A percentile compares a stretch with the other conserved stretches of the same genome.
Evolutionary conservation across 92 coral and sea anemone genomes (phyloP).

Genomic region (Phymanthus crucifer): DNA sequence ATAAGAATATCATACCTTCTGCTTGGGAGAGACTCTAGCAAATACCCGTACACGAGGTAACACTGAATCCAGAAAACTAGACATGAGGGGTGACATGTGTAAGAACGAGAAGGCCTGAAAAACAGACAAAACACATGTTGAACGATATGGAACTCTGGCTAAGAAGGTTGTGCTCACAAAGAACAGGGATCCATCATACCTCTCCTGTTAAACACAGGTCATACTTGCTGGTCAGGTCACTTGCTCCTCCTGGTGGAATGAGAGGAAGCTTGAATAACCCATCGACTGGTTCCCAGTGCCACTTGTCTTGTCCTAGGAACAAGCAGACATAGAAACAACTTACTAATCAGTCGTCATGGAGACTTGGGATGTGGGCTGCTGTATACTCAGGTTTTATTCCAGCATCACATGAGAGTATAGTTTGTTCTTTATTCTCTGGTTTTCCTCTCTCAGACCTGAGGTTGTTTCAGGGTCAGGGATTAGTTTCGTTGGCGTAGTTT

Average conservation of each 20-base stretch:
- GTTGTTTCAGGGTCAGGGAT: no score
- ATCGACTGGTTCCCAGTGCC: slow-evolving; percentile 99
- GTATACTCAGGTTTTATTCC: no score
- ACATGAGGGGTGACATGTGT: slow-evolving; percentile 50
- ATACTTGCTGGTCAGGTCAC: slow-evolving; percentile 65
- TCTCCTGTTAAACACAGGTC: slow-evolving; percentile 97
- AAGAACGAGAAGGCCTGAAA: slow-evolving; percentile 83
- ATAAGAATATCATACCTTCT: slow-evolving; percentile 63
- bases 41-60: slow-evolving; percentile 79
- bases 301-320: slow-evolving; percentile 57
- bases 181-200: slow-evolving; percentile 56
- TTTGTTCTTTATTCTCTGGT: no score
- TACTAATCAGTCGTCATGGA: background rate
- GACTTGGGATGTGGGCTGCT: no score
- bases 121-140: no score
- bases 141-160: background rate
- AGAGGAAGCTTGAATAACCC: slow-evolving; percentile 78
- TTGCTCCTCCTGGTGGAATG: slow-evolving; percentile 74
- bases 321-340: background rate
- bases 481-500: no score
- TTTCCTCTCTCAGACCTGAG: no score
- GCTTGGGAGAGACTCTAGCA: slow-evolving; percentile 98
- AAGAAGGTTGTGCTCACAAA: background rate
- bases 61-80: slow-evolving; percentile 62
- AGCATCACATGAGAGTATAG: no score